Evolutionary conservation across 1,140 invertebrate species (phyloP), one percentile per base, ranked within the genome.

Genomic region (Drosophila sproati): DNA sequence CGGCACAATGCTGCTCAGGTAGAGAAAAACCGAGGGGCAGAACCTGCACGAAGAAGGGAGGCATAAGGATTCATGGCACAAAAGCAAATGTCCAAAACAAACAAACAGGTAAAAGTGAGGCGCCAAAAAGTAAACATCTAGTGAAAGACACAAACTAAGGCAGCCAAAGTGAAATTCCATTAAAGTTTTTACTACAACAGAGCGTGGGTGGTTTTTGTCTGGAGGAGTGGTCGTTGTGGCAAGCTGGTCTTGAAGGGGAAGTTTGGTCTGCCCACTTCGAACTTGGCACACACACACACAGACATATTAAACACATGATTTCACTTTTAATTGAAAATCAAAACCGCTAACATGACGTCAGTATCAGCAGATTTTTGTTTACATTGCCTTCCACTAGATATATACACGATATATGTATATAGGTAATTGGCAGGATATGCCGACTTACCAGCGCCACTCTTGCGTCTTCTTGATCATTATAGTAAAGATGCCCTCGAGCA

Each of bases 1-100:
- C 0, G 97, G 97, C 2, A 97, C 96, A 50, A 97, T 95, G 80
- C 96, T 96, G 43, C 95, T 95, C 31, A 97, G 93, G 81, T 97
- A 97, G 10, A 97, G 93, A 93, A 97, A 97, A 0, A 97, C 96
- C 2, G 96, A 97, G 20, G 97, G 96, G 78, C 96, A 97, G 93
- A 97, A 97, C 96, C 96, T 97, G 90, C 3, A 56, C 43, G 12
- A 2, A 50, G 37, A 29, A 55, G 56, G 62, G 59, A 55, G 34
- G 29, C 12, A 32, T n/a, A 31, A 37, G 60, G 48, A 70, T 56
- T 34, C 35, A 31, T 28, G 43, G 48, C 67, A 60, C 62, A 67
- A 80, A 67, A 35, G 61, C 51, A 37, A 75, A 66, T 73, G 71
- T 35, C 70, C 68, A 73, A 80, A 80, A 76, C 62, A 78, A 78